phyloP scores from a whole-genome alignment of 2,113 vertebrate species.

The Heterocephalus glaber region DNA sequence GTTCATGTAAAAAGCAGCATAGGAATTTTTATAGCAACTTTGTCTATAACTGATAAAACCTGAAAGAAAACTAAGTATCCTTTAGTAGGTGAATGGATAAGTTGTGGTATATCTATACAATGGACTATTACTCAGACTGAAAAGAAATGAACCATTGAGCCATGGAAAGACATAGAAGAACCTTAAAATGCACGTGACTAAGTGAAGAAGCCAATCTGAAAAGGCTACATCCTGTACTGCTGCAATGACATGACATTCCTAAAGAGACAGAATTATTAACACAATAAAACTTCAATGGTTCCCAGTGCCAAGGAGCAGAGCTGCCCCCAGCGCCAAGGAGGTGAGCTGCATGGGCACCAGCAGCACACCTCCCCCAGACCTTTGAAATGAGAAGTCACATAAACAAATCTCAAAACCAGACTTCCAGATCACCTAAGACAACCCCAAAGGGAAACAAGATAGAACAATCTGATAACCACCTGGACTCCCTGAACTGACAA shows the following conservation, averaged over 20 bases:
- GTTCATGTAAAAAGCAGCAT: neutral
- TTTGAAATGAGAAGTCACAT: too few relatives aligned
- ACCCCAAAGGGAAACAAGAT: too few relatives aligned
- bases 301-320: too few relatives aligned
- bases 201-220: neutral
- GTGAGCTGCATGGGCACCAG: too few relatives aligned
- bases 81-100: neutral
- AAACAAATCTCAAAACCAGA: too few relatives aligned
- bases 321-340: too few relatives aligned
- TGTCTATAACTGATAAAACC: neutral
- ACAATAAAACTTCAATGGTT: too few relatives aligned
- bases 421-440: too few relatives aligned
- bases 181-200: neutral
- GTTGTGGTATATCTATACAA: neutral
- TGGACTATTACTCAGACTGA: neutral
- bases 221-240: neutral
- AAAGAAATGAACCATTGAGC: neutral
- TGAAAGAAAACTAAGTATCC: neutral
- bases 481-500: too few relatives aligned
- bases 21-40: neutral
- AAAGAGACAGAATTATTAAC: neutral
- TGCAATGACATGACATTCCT: neutral
- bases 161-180: neutral
- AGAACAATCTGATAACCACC: too few relatives aligned
- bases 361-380: too few relatives aligned